Conservation (phyloP, 2,888 invertebrate species). For the Idaea dimidiata region DNA sequence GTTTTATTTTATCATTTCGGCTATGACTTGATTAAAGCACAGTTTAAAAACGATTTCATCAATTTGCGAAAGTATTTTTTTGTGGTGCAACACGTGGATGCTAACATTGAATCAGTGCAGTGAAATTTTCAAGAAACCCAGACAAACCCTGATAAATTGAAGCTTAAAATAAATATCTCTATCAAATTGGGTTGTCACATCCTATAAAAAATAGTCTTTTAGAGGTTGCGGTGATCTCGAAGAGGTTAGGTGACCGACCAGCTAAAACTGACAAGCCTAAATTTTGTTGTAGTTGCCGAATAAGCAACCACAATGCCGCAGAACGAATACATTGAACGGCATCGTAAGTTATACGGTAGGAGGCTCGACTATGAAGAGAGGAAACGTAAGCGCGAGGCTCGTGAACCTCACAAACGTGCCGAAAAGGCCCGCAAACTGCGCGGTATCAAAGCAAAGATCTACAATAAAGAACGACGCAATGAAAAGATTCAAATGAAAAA, state of each 20-base stretch:
- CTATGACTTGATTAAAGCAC: not conserved
- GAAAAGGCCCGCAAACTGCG: conserved; percentile 95
- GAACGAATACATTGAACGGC: conserved; percentile 99
- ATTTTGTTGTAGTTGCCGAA: conserved; percentile 80
- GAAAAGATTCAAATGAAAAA: conserved; percentile 99
- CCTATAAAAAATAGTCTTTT: not conserved
- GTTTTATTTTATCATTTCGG: conserved; percentile 7
- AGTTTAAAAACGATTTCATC: not conserved
- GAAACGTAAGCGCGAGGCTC: conserved; percentile 96
- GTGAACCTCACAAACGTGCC: conserved; percentile 94
- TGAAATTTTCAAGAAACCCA: not conserved
- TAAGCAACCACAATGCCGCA: conserved; percentile 92
- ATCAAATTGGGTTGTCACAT: not conserved
- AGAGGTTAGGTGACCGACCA: conserved; percentile 40
- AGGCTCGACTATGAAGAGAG: conserved; percentile 98
- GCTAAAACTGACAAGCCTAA: conserved; percentile 43
- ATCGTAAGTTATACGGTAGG: conserved; percentile 97
- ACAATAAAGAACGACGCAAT: conserved; percentile 96
- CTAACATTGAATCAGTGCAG: not conserved
- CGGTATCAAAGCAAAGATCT: conserved; percentile 98
- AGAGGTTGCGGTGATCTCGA: conserved; percentile 22
- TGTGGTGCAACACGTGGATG: conserved; percentile 13
- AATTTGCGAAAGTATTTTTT: conserved; percentile 3
- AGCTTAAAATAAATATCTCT: not conserved
- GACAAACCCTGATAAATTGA: not conserved